Percentiles rank a stretch among this genome's conserved stretches.
Conservation (phyloP, 2,797 vertebrate species). For the Yasuhikotakia modesta region DNA sequence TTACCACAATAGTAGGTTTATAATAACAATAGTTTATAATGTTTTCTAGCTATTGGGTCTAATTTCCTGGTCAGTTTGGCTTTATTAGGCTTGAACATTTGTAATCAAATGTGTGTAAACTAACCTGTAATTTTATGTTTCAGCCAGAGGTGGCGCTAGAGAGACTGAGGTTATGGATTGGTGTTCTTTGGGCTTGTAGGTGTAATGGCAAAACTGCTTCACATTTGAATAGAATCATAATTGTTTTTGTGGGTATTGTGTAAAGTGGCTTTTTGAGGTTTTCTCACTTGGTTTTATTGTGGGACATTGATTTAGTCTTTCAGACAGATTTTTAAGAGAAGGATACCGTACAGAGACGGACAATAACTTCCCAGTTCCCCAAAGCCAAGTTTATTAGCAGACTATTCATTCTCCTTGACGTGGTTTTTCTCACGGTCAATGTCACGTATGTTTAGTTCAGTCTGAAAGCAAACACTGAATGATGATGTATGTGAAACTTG, state of each 20-base stretch:
- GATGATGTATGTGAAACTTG: slow-evolving; percentile 36
- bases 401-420: slow-evolving; percentile 14
- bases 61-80: too few relatives aligned
- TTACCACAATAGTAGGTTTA: too few relatives aligned
- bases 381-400: slow-evolving; percentile 55
- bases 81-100: too few relatives aligned
- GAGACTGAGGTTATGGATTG: too few relatives aligned
- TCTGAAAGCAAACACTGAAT: slow-evolving; percentile 22
- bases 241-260: slow-evolving; percentile 55
- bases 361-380: slow-evolving; percentile 60
- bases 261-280: slow-evolving; percentile 53
- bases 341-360: slow-evolving; percentile 57
- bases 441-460: slow-evolving; percentile 24
- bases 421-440: slow-evolving; percentile 13
- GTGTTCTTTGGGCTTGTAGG: background rate
- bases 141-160: too few relatives aligned
- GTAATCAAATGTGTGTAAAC: too few relatives aligned
- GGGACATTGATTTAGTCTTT: slow-evolving; percentile 65
- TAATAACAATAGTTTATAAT: too few relatives aligned
- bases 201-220: background rate
- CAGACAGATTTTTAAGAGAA: slow-evolving; percentile 73
- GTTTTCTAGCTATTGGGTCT: too few relatives aligned
- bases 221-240: slow-evolving; percentile 47
- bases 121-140: too few relatives aligned
- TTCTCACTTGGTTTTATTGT: background rate